phyloP scores from a whole-genome alignment of 2,113 vertebrate species.

The Coreoperca whiteheadi region DNA sequence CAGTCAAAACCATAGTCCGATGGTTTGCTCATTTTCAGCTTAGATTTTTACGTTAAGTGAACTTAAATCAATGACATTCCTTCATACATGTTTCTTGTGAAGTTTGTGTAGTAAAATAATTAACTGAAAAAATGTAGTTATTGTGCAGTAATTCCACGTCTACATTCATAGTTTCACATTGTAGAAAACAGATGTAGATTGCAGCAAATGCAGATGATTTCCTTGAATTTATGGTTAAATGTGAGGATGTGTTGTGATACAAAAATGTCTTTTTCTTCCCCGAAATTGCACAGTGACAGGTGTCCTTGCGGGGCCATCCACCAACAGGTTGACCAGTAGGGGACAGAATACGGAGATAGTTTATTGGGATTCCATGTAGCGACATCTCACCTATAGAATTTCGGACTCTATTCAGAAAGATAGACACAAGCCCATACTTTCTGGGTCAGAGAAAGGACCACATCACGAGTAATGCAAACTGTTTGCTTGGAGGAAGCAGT shows the following conservation, averaged over 20 bases:
- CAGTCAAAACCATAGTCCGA: not conserved
- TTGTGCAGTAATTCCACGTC: not conserved
- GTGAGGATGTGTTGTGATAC: not conserved
- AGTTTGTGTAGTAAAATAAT: not conserved
- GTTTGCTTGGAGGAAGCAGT: not conserved
- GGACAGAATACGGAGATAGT: not conserved
- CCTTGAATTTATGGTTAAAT: not conserved
- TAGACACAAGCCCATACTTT: not conserved
- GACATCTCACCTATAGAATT: not conserved
- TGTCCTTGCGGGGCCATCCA: not conserved
- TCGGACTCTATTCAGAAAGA: slow-evolving; percentile 9
- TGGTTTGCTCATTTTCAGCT: not conserved
- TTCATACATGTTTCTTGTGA: not conserved
- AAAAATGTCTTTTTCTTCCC: not conserved
- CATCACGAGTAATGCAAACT: not conserved
- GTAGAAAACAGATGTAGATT: slow-evolving; percentile 1
- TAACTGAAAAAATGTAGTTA: not conserved
- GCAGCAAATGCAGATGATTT: not conserved
- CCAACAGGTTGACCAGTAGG: slow-evolving; percentile 24
- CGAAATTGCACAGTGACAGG: not conserved
- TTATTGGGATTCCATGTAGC: slow-evolving; percentile 5
- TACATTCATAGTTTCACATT: not conserved
- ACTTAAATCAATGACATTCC: not conserved
- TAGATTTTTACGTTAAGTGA: not conserved
- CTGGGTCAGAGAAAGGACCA: not conserved